Conservation (phyloP, 2,888 invertebrate species). For the Strigamia crassipes region DNA sequence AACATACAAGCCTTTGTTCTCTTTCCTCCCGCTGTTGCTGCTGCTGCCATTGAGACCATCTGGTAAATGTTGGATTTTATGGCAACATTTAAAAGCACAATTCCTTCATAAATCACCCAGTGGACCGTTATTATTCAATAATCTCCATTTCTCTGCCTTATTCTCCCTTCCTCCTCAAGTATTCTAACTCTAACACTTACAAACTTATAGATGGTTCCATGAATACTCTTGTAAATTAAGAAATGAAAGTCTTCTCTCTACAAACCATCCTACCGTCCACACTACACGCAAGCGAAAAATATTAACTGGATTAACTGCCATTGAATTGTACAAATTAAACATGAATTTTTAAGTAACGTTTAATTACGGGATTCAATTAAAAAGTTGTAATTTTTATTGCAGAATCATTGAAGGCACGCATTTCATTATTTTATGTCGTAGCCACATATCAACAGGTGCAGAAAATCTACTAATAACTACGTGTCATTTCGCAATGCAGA, state of each 20-base stretch:
- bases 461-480: neutral
- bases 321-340: no score
- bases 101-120: conserved; percentile 45
- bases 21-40: conserved; percentile 39
- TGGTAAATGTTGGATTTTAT: conserved; percentile 45
- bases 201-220: conserved; percentile 26
- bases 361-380: neutral
- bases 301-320: neutral
- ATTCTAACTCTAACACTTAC: conserved; percentile 10
- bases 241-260: neutral
- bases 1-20: conserved; percentile 40
- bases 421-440: neutral
- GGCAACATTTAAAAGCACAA: conserved; percentile 46
- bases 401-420: neutral
- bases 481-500: neutral
- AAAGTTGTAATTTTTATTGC: neutral
- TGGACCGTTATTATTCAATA: conserved; percentile 47
- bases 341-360: neutral
- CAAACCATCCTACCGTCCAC: neutral
- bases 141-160: conserved; percentile 34
- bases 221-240: conserved; percentile 16
- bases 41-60: conserved; percentile 45
- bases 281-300: neutral
- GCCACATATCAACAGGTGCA: conserved; percentile 27
- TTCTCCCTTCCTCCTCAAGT: conserved; percentile 15